phyloP scores from a whole-genome alignment of 2,797 vertebrate species.

The Anomalospiza imberbis region DNA sequence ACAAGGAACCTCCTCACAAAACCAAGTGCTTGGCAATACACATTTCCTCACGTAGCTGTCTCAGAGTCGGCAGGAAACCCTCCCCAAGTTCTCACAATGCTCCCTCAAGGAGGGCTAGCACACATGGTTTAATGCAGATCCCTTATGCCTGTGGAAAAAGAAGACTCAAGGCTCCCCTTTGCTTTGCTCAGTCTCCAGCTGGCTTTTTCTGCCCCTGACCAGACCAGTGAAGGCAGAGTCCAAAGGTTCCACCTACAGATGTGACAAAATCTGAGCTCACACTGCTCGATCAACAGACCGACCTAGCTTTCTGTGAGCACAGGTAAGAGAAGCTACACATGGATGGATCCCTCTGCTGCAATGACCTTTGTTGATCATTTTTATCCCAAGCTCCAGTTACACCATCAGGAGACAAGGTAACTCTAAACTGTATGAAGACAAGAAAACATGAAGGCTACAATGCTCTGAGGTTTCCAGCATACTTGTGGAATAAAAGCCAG shows the following conservation, averaged over 20 bases:
- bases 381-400: neutral
- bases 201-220: fast-evolving
- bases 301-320: fast-evolving
- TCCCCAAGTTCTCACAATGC: neutral
- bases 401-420: neutral
- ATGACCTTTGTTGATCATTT: neutral
- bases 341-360: neutral
- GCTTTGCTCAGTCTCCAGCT: neutral
- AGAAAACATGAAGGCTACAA: neutral
- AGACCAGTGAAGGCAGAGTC: neutral
- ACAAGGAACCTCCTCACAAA: neutral
- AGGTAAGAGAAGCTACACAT: neutral
- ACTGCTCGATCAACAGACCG: neutral
- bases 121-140: neutral
- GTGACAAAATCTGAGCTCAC: neutral
- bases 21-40: neutral
- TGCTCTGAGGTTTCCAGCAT: neutral
- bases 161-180: neutral
- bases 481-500: neutral
- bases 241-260: neutral
- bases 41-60: neutral
- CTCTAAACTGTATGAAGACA: neutral
- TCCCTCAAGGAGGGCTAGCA: neutral
- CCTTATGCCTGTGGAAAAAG: neutral
- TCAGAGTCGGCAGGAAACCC: neutral